Percentiles rank a stretch among this genome's conserved stretches.
Conservation (phyloP, 2,797 vertebrate genomes). For the Sphenodon punctatus region DNA sequence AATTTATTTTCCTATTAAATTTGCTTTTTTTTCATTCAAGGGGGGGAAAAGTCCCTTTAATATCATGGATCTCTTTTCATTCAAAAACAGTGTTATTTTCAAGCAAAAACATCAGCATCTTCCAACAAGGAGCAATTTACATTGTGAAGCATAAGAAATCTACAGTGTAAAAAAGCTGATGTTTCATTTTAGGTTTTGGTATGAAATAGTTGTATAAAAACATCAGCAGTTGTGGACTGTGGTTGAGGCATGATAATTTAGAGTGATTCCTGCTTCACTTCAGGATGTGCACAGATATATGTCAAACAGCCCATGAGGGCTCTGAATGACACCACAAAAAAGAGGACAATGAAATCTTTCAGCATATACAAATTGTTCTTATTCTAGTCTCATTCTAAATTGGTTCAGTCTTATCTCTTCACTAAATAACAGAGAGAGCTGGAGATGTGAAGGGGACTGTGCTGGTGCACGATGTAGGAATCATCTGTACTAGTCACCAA, state of each 20-base stretch:
- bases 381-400: neutral
- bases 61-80: neutral
- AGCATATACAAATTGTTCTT: neutral
- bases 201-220: neutral
- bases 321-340: neutral
- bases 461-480: too few species aligned
- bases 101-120: neutral
- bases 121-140: neutral
- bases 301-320: neutral
- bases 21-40: neutral
- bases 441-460: too few species aligned
- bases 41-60: neutral
- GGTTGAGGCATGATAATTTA: neutral
- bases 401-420: too few species aligned
- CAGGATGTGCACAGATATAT: neutral
- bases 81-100: neutral
- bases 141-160: neutral
- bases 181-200: neutral
- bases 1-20: neutral
- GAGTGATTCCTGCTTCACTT: neutral
- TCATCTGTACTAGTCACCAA: too few species aligned
- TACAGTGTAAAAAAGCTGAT: neutral
- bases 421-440: neutral
- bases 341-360: neutral
- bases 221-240: neutral